These are phyloP conservation scores for Antitype chi DNA, from an alignment of 2,888 invertebrate genomes.

Conservation along the genomic window DNA sequence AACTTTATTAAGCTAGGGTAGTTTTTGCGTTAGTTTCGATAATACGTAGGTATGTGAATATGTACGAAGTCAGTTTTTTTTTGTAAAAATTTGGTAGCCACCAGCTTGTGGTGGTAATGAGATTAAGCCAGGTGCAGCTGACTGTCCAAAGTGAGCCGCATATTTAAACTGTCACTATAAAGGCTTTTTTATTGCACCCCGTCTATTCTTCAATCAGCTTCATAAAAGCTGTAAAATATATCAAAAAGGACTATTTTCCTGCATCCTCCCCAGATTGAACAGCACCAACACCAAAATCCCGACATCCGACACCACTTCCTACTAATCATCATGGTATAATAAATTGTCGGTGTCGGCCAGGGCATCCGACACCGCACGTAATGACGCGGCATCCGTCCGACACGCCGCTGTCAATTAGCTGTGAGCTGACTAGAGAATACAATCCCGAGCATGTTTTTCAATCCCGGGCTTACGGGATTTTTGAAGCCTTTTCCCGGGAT, in stretches of 20 bases:
- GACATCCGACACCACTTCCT: conserved; percentile 59
- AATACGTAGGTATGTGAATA: too few relatives aligned
- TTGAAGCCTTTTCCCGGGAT: too few relatives aligned
- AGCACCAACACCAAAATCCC: conserved; percentile 48
- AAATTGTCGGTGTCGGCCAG: conserved; percentile 50
- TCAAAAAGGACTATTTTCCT: conserved; percentile 29
- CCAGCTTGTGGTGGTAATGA: neutral
- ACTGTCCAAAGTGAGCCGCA: neutral
- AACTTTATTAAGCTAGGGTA: too few relatives aligned
- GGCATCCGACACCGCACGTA: conserved; percentile 59
- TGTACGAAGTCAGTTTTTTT: too few relatives aligned
- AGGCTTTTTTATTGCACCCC: conserved; percentile 4
- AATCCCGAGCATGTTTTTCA: too few relatives aligned
- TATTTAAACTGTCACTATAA: neutral
- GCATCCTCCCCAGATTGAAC: conserved; percentile 33
- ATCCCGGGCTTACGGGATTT: too few relatives aligned
- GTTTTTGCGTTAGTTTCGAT: too few relatives aligned
- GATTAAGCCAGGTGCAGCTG: neutral
- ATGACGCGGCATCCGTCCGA: conserved; percentile 60
- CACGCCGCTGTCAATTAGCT: conserved; percentile 56
- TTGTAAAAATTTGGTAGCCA: neutral
- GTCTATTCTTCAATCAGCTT: neutral
- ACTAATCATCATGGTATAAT: conserved; percentile 46
- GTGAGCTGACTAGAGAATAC: conserved; percentile 43
- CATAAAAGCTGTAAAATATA: conserved; percentile 2